Conservation (phyloP, 2,888 invertebrate species). For the Odontothrips loti region DNA sequence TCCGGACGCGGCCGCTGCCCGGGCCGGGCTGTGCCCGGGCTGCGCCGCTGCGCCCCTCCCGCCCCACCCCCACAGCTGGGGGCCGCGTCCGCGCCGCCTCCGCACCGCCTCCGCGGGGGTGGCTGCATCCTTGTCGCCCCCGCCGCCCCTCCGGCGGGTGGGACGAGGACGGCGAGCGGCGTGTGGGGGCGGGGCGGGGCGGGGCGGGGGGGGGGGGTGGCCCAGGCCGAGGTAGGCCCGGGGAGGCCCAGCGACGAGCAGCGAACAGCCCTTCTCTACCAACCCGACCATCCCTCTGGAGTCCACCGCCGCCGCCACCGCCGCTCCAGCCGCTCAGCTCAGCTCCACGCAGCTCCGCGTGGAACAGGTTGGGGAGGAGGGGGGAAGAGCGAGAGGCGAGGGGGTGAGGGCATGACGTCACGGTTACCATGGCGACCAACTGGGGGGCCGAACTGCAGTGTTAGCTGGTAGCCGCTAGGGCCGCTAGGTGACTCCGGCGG, state of each 20-base stretch:
- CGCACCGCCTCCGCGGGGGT: neutral
- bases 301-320: too few species aligned
- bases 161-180: neutral
- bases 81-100: neutral
- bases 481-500: conserved; percentile 25
- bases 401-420: conserved; percentile 5
- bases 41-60: neutral
- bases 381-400: neutral
- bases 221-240: neutral
- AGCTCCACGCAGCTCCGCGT: neutral
- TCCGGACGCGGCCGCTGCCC: neutral
- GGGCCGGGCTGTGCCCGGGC: neutral
- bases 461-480: conserved; percentile 21
- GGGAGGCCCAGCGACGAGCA: conserved; percentile 1
- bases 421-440: neutral
- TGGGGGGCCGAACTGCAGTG: conserved; percentile 16
- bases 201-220: neutral
- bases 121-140: neutral
- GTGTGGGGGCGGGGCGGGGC: neutral
- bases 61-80: neutral
- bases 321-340: too few species aligned
- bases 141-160: neutral
- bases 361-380: conserved; percentile 22
- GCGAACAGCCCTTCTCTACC: neutral
- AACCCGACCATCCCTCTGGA: too few species aligned